Evolutionary conservation across 1,140 invertebrate species (phyloP).

Genomic region (Drosophila guanche): DNA sequence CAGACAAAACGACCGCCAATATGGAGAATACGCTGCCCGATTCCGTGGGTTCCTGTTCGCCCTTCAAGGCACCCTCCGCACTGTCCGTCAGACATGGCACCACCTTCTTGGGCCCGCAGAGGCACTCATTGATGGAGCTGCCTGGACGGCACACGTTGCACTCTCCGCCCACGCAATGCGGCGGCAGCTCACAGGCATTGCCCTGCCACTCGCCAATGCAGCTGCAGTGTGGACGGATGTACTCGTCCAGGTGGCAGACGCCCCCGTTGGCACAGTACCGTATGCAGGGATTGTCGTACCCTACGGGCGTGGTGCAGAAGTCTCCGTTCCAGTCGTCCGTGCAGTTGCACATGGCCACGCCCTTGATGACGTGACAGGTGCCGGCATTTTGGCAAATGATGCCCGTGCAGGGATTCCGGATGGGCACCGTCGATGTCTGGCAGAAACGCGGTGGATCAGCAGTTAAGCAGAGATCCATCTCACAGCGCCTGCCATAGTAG

Average conservation of each 20-base stretch:
- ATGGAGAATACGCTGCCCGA: slow-evolving; percentile 63
- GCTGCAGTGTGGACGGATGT: slow-evolving; percentile 84
- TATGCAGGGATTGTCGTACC: slow-evolving; percentile 86
- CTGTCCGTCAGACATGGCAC: slow-evolving; percentile 74
- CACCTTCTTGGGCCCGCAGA: slow-evolving; percentile 66
- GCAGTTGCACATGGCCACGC: slow-evolving; percentile 85
- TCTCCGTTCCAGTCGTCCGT: slow-evolving; percentile 87
- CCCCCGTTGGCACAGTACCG: slow-evolving; percentile 86
- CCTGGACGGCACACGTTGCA: slow-evolving; percentile 86
- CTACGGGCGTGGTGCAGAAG: slow-evolving; percentile 86
- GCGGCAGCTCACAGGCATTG: slow-evolving; percentile 84
- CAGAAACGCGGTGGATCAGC: slow-evolving; percentile 72
- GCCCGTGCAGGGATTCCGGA: slow-evolving; percentile 71
- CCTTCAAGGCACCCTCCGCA: slow-evolving; percentile 61
- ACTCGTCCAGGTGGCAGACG: slow-evolving; percentile 84
- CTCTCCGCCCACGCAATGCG: slow-evolving; percentile 84
- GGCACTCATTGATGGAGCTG: slow-evolving; percentile 84
- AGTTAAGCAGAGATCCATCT: slow-evolving; percentile 77
- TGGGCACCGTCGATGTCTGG: slow-evolving; percentile 54
- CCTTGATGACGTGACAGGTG: slow-evolving; percentile 77
- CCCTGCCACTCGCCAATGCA: slow-evolving; percentile 87
- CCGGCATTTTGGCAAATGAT: slow-evolving; percentile 78
- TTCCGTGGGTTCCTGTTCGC: slow-evolving; percentile 40
- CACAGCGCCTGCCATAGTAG: slow-evolving; percentile 75
- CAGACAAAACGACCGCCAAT: slow-evolving; percentile 54